Evolutionary conservation across 2,797 vertebrate genomes (phyloP), one percentile per base, ranked within the genome.

Genomic region (Callimico goeldii): DNA sequence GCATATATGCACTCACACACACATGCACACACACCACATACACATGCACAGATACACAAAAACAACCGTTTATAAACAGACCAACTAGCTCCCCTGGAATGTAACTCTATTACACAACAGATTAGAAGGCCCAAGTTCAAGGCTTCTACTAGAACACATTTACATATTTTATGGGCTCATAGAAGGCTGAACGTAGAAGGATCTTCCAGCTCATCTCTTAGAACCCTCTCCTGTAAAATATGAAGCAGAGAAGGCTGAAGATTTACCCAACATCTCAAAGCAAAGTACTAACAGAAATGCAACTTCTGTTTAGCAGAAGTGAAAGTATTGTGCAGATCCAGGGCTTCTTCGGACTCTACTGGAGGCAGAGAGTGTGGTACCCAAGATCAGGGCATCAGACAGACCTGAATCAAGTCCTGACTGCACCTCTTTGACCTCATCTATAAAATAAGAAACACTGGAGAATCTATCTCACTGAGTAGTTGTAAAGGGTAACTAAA

Each of bases 1-100:
- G 4, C 0, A 22, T 8, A 20, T 1, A 41, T 30, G 8, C 28
- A 36, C 0, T 5, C 24, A 14, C n/a, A 28, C 7, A 1, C 19
- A 5, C 43, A 52, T 14, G 9, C 15, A 8, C 52, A 55, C 22
- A 17, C 13, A 5, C 61, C 33, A 67, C 3, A 0, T 52, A 4
- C 30, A 13, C 55, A 20, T 17, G 6, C 46, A 48, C 81, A 79
- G n/a, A 48, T 8, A 8, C 55, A 39, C 61, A 22, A 28, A 67
- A 1, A n/a, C 5, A 2, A 26, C 4, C 72, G 55, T 89, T 91
- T 24, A 7, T 2, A 43, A 41, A 58, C 15, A 50, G 20, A 30
- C 43, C 55, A 58, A 81, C 57, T n/a, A 55, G 39, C 30, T 75
- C 77, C 57, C 73, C 67, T 52, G 41, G 64, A 46, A 50, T 70